Percentiles rank a stretch among this genome's conserved stretches.
These are phyloP conservation scores for Conomelus anceps DNA, from an alignment of 2,888 invertebrate genomes.

Conservation along the genomic window DNA sequence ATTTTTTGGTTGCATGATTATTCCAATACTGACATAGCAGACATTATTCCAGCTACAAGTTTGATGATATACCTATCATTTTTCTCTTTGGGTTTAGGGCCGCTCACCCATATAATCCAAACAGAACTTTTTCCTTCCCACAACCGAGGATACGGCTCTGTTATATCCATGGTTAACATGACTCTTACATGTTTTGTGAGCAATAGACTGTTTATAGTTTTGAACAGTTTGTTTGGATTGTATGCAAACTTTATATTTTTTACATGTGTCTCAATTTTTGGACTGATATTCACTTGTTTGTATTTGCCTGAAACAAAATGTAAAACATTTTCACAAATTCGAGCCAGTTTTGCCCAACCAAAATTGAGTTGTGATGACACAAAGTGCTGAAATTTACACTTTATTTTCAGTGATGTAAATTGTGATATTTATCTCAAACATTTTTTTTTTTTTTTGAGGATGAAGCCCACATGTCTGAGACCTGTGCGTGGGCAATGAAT, in stretches of 20 bases:
- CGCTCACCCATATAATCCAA: background rate
- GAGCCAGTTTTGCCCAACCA: background rate
- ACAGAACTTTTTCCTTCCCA: background rate
- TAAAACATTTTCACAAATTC: background rate
- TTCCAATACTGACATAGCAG: background rate
- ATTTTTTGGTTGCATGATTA: background rate
- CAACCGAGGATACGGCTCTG: background rate
- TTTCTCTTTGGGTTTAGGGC: background rate
- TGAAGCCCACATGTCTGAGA: no score
- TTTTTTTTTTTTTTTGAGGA: no score
- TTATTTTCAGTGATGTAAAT: no score
- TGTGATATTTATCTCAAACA: no score
- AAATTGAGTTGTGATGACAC: background rate
- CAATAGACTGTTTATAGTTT: background rate
- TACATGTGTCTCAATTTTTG: background rate
- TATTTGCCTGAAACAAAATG: slow-evolving; percentile 1
- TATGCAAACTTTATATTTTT: slow-evolving; percentile 1
- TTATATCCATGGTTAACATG: background rate
- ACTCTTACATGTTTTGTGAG: background rate
- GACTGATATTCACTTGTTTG: background rate
- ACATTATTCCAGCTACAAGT: background rate
- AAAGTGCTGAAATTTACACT: background rate
- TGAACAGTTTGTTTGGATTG: background rate
- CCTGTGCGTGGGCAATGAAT: no score
- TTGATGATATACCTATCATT: background rate